Evolutionary conservation across 2,888 invertebrate species (phyloP).

Genomic region (Ectropis crepuscularia): DNA sequence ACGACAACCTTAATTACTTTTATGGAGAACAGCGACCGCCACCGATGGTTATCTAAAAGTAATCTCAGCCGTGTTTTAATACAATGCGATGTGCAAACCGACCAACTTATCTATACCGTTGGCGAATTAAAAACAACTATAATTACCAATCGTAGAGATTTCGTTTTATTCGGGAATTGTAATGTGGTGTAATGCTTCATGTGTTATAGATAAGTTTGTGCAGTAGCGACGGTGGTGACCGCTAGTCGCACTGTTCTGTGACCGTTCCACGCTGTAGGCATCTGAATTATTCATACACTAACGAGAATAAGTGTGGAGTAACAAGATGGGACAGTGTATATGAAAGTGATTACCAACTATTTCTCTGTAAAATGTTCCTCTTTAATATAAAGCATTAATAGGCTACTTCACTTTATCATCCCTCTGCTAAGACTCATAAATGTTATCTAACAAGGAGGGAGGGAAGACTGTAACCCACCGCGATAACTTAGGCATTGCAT

Average conservation of each 20-base stretch:
- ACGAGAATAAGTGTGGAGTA: slow-evolving; percentile 16
- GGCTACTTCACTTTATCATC: too few species aligned
- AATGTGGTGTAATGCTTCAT: background rate
- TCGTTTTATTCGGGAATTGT: background rate
- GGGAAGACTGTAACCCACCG: too few species aligned
- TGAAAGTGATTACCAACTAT: background rate
- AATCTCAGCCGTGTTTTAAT: slow-evolving; percentile 35
- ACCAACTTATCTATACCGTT: background rate
- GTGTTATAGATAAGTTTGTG: background rate
- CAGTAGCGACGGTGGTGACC: slow-evolving; percentile 56
- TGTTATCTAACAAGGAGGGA: too few species aligned
- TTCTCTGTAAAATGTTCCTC: too few species aligned
- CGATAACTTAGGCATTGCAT: too few species aligned
- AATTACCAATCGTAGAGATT: background rate
- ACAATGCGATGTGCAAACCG: slow-evolving; percentile 13
- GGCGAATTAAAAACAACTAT: background rate
- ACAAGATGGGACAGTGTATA: slow-evolving; percentile 17
- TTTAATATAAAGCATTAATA: too few species aligned
- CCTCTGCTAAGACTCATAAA: too few species aligned
- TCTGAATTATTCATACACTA: slow-evolving; percentile 75
- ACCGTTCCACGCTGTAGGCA: slow-evolving; percentile 74
- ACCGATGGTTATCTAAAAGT: slow-evolving; percentile 4
- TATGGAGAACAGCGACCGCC: slow-evolving; percentile 10
- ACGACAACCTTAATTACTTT: slow-evolving; percentile 26
- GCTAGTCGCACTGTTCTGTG: slow-evolving; percentile 75